These are phyloP conservation scores for Darevskia nairensis DNA, from an alignment of 2,797 vertebrate genomes.

Conservation along the genomic window DNA sequence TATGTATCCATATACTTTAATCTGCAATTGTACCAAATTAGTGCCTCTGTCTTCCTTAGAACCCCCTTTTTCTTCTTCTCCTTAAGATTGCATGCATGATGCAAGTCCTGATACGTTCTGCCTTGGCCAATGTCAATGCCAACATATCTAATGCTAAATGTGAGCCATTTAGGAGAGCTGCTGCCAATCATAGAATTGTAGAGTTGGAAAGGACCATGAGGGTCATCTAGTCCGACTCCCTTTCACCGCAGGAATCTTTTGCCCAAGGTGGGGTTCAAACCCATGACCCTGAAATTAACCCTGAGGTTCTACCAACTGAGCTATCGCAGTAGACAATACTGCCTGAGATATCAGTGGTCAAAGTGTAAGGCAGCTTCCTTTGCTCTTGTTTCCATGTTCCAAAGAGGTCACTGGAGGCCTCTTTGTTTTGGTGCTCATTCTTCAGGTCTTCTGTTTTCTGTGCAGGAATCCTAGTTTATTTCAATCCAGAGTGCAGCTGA, in stretches of 20 bases:
- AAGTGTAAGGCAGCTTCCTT: neutral
- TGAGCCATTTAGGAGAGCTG: neutral
- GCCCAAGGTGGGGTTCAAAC: too few species aligned
- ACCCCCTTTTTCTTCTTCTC: neutral
- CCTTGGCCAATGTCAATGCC: neutral
- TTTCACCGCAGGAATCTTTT: too few species aligned
- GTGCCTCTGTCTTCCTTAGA: neutral
- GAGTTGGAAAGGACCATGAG: too few species aligned
- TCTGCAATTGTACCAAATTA: neutral
- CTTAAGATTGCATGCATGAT: neutral
- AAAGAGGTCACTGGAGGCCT: neutral
- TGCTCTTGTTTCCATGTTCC: neutral
- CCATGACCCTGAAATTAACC: too few species aligned
- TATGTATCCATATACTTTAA: neutral
- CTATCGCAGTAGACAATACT: neutral
- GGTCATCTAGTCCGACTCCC: too few species aligned
- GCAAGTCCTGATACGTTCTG: neutral
- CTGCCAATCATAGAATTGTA: neutral
- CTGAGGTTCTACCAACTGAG: too few species aligned
- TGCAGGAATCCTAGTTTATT: neutral
- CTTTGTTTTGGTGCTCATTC: neutral
- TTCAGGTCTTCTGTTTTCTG: neutral
- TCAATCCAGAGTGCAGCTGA: neutral
- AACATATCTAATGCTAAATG: too few species aligned
- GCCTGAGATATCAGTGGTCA: neutral